Evolutionary conservation across 2,113 vertebrate genomes (phyloP).

Genomic region (Osmerus mordax): DNA sequence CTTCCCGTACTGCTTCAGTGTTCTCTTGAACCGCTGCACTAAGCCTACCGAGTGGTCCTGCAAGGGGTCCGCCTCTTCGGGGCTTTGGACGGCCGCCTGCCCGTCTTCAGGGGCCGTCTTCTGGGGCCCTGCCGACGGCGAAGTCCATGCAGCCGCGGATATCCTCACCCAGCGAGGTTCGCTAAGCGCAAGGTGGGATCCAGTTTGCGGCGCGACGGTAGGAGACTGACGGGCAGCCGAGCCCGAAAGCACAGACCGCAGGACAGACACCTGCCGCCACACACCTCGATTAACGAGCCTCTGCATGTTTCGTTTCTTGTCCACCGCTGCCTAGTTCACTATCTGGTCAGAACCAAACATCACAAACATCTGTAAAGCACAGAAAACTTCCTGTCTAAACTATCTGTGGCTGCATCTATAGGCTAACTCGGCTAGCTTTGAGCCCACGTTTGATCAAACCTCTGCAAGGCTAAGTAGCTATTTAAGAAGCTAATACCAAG

Average conservation of each 20-base stretch:
- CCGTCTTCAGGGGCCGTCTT: constrained; percentile 7
- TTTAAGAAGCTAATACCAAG: no score
- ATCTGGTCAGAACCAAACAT: constrained; percentile 3
- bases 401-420: no score
- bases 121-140: constrained; percentile 50
- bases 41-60: constrained; percentile 91
- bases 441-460: no score
- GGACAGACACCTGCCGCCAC: constrained; percentile 9
- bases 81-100: not conserved
- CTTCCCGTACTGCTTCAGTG: constrained; percentile 96
- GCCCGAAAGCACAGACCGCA: not conserved
- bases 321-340: not conserved
- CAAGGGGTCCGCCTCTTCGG: constrained; percentile 77
- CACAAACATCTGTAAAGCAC: not conserved
- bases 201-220: not conserved
- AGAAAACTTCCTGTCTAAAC: no score
- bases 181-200: not conserved
- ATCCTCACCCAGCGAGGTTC: constrained; percentile 63
- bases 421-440: no score
- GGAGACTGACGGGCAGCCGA: not conserved
- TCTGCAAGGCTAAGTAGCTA: no score
- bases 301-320: constrained; percentile 18
- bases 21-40: constrained; percentile 90
- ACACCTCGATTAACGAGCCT: constrained; percentile 7
- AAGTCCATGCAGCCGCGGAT: constrained; percentile 40